Base-by-base conservation (phyloP, 2,113 vertebrate genomes). In the Mola mola region DNA sequence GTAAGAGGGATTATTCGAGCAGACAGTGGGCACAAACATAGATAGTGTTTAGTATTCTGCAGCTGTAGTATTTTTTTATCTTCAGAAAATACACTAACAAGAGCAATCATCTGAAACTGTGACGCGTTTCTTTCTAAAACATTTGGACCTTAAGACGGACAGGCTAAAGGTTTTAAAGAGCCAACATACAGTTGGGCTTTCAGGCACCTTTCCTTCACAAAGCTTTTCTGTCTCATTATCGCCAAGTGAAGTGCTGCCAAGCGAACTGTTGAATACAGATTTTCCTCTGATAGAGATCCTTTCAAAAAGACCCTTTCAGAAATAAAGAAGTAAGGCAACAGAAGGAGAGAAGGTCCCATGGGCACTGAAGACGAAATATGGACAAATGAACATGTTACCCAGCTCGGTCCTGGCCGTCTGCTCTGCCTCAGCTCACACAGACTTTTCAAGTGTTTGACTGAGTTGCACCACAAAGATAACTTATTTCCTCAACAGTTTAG, bases 351-450 rank as follows among this genome's bases (percentile, higher is more conserved):
- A 6, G 51, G 43, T 75, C 84, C 81, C 79, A 34, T 37, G 77
- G 79, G 83, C 83, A 59, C 22, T 21, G 57, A 22, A 62, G 66
- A 84, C 82, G 85, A 90, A 83, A 87, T 78, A 82, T 84, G 85
- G 82, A 90, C 84, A 92, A 90, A 90, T 89, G 84, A 90, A 85
- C 68, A 77, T 75, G 86, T 81, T 86, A 77, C 66, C 66, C 85
- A 63, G 76, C 56, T 29, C 60, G 53, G 74, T 85, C 80, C 87
- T 78, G 68, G 76, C 68, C 53, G 67, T 75, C 76, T 82, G 66
- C 72, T 84, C 51, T 46, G 79, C 70, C 51, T 86, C 75, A 75
- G 37, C 71, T 81, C 53, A 28, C 65, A 62, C 52, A 52, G 26
- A 28, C 59, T 70, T 60, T 65, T 51, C 26, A 78, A 71, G 46